Evolutionary conservation across 2,888 invertebrate species (phyloP), one percentile per base, ranked within the genome.

Genomic region (Colostygia pectinataria): DNA sequence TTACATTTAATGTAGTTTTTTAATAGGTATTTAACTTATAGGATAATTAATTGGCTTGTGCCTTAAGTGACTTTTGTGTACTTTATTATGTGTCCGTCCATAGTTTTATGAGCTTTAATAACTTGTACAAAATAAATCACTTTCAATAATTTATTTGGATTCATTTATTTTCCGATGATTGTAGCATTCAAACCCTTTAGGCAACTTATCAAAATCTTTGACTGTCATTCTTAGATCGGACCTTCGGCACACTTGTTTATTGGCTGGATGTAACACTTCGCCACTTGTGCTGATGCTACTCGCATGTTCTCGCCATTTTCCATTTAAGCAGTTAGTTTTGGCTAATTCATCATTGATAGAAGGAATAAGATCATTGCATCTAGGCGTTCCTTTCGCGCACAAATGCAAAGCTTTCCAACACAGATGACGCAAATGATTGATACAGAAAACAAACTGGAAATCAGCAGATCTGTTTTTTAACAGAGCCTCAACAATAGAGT

Each of bases 381-480:
- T 86, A 4, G 80, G 70, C 9, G 89, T 86, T 4, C 66, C 58
- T 55, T 74, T 80, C 0, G 84, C 83, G 69, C 84, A 89, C 41
- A 90, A 66, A 55, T 71, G 68, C 32, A 91, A 59, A 7, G 89
- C 84, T 61, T 83, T 75, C 72, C 81, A 90, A 9, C 90, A 80
- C 10, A 90, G 54, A 69, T 86, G 82, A 33, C 82, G 69, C 42
- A 90, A 82, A 72, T 91, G 91, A 63, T 90, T 90, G 28, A 85
- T 80, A 59, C 91, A 91, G 59, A 81, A 87, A 23, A 79, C 51
- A 70, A 90, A 89, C 28, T 66, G 37, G 20, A 67, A 59, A 58
- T 76, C 69, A 4, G 40, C 47, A 0, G 81, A 77, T 42, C 77
- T 84, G 59, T 77, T 79, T 34, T 55, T 76, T 27, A 68, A 56